Evolutionary conservation across 2,113 vertebrate genomes (phyloP), one percentile per base, ranked within the genome.

Genomic region (Chaenocephalus aceratus): DNA sequence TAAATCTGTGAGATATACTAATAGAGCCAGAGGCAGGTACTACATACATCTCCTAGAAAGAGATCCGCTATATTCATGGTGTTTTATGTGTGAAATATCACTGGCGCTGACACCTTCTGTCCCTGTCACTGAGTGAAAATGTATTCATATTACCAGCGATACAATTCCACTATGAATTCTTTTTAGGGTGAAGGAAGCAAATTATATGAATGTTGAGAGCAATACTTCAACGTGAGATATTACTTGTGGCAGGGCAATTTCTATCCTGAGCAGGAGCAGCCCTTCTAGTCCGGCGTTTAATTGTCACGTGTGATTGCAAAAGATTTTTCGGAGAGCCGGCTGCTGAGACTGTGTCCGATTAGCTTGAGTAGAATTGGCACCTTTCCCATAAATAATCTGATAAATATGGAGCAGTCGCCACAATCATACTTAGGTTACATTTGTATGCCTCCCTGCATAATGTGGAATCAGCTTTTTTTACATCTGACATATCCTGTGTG

Each of bases 241-340:
- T 91, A 84, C 84, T 93, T 90, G 88, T 94, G 94, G 89, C 93
- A 93, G 91, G 81, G 80, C 91, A 95, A 94, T 95, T 94, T 94
- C 88, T 90, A 93, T 88, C 72, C 72, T 21, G 48, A 89, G 87
- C 82, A 82, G 90, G 34, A 76, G 83, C 77, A 48, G 54, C 65
- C 63, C 71, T 51, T 88, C 75, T 48, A 70, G 56, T 85, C 74
- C 71, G 7, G 58, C 54, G 5, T 91, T 94, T 93, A 89, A 93
- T 94, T 95, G 93, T 91, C 88, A 91, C 89, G 74, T 91, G 84
- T 90, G 93, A 93, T 90, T 88, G 79, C 75, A 89, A 86, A 89
- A 79, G 30, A 84, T 75, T 92, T 92, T 75, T 82, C 80, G 60
- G 48, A 73, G 67, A 82, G 63, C 64, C 36, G 75, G 53, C 79